These are phyloP conservation scores for Scaptomyza montana DNA, from an alignment of 1,140 invertebrate genomes.

Conservation along the genomic window DNA sequence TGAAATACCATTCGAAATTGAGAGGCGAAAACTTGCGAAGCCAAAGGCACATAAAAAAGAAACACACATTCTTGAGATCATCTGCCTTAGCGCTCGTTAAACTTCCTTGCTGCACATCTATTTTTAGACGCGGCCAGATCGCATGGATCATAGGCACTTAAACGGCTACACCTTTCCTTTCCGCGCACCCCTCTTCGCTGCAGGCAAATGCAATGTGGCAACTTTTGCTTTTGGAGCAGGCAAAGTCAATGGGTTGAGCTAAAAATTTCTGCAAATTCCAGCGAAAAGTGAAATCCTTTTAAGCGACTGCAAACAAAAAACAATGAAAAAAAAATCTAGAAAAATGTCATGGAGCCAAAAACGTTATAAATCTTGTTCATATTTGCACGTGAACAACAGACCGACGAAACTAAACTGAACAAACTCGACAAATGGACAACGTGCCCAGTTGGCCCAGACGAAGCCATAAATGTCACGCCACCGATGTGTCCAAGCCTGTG, in stretches of 20 bases:
- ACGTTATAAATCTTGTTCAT: slow-evolving; percentile 81
- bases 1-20: slow-evolving; percentile 57
- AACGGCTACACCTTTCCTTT: slow-evolving; percentile 27
- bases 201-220: slow-evolving; percentile 32
- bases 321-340: slow-evolving; percentile 54
- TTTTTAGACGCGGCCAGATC: slow-evolving; percentile 61
- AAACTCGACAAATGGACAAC: slow-evolving; percentile 14
- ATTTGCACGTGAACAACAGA: slow-evolving; percentile 70
- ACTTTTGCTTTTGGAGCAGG: slow-evolving; percentile 63
- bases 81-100: slow-evolving; percentile 35
- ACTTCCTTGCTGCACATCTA: slow-evolving; percentile 34
- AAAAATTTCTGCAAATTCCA: slow-evolving; percentile 44
- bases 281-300: slow-evolving; percentile 81
- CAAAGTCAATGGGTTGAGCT: not conserved
- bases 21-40: slow-evolving; percentile 33
- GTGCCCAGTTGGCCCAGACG: slow-evolving; percentile 41
- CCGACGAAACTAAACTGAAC: slow-evolving; percentile 14
- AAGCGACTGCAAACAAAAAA: slow-evolving; percentile 61
- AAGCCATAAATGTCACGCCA: slow-evolving; percentile 78
- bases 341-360: slow-evolving; percentile 69
- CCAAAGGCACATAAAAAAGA: not conserved
- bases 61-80: slow-evolving; percentile 36
- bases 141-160: slow-evolving; percentile 64
- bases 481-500: slow-evolving; percentile 18
- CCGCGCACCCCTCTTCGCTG: not conserved